Percentiles rank a stretch among this genome's conserved stretches.
These are phyloP conservation scores for Drosophila atroscutellata DNA, from an alignment of 2,888 invertebrate species.

Conservation along the genomic window DNA sequence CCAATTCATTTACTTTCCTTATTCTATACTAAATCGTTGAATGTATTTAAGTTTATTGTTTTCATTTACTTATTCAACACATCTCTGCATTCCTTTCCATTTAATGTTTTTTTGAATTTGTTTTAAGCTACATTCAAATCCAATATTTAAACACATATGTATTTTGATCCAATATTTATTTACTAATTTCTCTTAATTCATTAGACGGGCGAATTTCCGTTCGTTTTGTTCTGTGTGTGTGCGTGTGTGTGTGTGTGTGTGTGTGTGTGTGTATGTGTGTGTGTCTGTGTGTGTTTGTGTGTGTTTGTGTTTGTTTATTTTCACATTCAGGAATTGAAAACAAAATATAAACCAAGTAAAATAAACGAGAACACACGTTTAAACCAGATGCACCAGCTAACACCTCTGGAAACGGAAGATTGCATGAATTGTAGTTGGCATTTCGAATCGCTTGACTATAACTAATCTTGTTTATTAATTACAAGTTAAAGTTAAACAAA, in stretches of 20 bases:
- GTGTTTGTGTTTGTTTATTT: constrained; percentile 57
- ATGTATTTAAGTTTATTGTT: neutral
- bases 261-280: constrained; percentile 18
- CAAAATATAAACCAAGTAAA: constrained; percentile 15
- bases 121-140: constrained; percentile 19
- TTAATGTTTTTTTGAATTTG: constrained; percentile 9
- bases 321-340: constrained; percentile 28
- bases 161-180: constrained; percentile 47
- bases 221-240: constrained; percentile 10
- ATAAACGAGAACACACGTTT: constrained; percentile 9
- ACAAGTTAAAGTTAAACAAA: constrained; percentile 14
- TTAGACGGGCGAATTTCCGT: constrained; percentile 34
- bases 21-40: neutral
- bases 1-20: neutral
- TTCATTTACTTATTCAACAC: neutral
- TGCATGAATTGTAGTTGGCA: constrained; percentile 23
- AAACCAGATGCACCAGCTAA: constrained; percentile 25
- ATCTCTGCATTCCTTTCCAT: neutral
- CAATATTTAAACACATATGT: constrained; percentile 31
- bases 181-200: constrained; percentile 42
- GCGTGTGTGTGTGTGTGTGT: constrained; percentile 16
- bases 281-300: too few species aligned
- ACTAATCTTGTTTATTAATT: constrained; percentile 32
- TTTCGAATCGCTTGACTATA: neutral
- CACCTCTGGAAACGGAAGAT: constrained; percentile 42